phyloP scores from a whole-genome alignment of 1,140 invertebrate genomes.

The Drosophila kepulauana region DNA sequence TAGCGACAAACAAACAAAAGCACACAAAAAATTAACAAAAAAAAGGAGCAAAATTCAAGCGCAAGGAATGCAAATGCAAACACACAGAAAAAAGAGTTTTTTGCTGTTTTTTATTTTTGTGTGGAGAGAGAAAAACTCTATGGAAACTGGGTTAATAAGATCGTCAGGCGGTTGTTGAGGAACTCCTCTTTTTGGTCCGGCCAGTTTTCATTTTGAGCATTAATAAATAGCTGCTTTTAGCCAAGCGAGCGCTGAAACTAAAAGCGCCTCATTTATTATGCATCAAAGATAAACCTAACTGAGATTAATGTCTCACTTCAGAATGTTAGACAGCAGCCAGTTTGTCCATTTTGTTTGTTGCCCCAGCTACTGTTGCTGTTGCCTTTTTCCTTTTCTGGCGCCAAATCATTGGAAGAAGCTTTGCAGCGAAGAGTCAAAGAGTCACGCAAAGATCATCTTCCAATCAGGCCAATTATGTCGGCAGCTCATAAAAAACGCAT shows the following conservation, averaged over 20 bases:
- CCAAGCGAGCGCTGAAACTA: conserved; percentile 27
- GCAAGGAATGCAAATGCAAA: conserved; percentile 65
- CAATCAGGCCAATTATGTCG: conserved; percentile 73
- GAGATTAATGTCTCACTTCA: conserved; percentile 82
- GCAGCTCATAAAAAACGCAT: conserved; percentile 66
- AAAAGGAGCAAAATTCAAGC: conserved; percentile 37
- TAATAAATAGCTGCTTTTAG: conserved; percentile 82
- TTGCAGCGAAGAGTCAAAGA: conserved; percentile 13
- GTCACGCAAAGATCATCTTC: conserved; percentile 63
- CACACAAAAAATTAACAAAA: conserved; percentile 15
- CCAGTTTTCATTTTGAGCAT: conserved; percentile 39
- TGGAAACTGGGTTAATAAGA: conserved; percentile 77
- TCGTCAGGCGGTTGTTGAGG: conserved; percentile 40
- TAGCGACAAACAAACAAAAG: conserved; percentile 51
- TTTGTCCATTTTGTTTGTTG: conserved; percentile 46
- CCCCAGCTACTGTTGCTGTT: conserved; percentile 2
- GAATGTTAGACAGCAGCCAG: conserved; percentile 44
- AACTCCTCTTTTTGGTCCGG: conserved; percentile 10
- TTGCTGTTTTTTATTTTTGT: conserved; percentile 39
- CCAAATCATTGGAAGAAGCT: conserved; percentile 36
- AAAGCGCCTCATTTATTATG: conserved; percentile 78
- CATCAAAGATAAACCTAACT: conserved; percentile 83
- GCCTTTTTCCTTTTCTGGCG: conserved; percentile 9
- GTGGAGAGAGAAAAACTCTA: conserved; percentile 15
- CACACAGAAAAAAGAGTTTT: conserved; percentile 60